Conservation (phyloP, 2,888 invertebrate species). For the Xylota segnis region DNA sequence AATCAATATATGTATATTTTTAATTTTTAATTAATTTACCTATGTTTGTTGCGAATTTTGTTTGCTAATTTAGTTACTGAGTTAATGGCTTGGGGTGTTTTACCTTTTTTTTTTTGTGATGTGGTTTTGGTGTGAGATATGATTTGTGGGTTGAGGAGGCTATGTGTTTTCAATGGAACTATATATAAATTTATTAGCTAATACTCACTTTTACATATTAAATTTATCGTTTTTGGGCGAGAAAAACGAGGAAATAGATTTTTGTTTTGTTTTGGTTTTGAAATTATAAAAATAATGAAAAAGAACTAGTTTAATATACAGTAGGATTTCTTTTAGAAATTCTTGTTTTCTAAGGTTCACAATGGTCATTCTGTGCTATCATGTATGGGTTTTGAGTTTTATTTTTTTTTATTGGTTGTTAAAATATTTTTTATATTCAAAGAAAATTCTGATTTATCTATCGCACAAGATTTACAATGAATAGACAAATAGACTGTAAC, state of each 20-base stretch:
- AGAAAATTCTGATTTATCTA: constrained; percentile 84
- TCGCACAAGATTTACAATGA: constrained; percentile 85
- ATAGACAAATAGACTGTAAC: constrained; percentile 85
- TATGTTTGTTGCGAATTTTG: constrained; percentile 50
- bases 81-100: constrained; percentile 30
- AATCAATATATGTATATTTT: constrained; percentile 39
- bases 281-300: constrained; percentile 1
- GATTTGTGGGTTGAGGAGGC: background rate
- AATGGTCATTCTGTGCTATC: constrained; percentile 61
- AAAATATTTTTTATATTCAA: constrained; percentile 79
- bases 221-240: constrained; percentile 15
- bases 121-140: constrained; percentile 25
- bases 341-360: constrained; percentile 59
- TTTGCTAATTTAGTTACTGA: constrained; percentile 34
- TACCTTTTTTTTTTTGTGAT: background rate
- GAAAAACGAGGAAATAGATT: constrained; percentile 11
- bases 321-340: background rate
- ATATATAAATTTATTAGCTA: constrained; percentile 27
- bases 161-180: constrained; percentile 8
- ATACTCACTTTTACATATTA: constrained; percentile 63
- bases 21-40: constrained; percentile 60
- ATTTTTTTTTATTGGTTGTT: constrained; percentile 75
- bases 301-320: background rate
- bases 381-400: constrained; percentile 26
- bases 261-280: background rate